Evolutionary conservation across 2,888 invertebrate genomes (phyloP).

Genomic region (Ectemnius lituratus): DNA sequence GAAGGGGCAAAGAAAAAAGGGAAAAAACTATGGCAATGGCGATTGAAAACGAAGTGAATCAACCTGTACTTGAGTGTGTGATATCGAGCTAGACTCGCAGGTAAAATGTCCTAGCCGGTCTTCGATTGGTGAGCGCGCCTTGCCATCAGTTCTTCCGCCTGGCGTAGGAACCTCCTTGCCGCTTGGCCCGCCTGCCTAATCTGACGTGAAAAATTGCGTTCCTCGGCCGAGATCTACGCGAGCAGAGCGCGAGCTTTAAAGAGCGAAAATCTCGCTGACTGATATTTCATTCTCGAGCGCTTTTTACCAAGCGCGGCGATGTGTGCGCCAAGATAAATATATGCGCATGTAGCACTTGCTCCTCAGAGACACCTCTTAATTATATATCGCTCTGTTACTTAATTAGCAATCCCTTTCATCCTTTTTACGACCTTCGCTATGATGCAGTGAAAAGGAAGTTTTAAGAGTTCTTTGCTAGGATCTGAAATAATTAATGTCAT

Average conservation of each 20-base stretch:
- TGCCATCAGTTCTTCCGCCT: neutral
- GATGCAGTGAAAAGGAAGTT: no score
- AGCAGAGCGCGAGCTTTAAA: conserved; percentile 45
- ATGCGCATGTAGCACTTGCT: neutral
- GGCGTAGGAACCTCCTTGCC: conserved; percentile 6
- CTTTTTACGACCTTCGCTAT: no score
- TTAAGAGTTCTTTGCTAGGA: no score
- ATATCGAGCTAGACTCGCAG: conserved; percentile 43
- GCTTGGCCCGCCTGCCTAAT: conserved; percentile 50
- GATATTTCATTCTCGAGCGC: conserved; percentile 49
- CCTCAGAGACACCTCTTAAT: no score
- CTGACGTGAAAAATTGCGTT: conserved; percentile 70
- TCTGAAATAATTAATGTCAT: no score
- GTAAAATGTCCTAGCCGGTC: conserved; percentile 45
- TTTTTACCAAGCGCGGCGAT: conserved; percentile 17
- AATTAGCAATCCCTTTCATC: no score
- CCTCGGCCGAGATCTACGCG: conserved; percentile 50
- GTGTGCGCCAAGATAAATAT: conserved; percentile 40
- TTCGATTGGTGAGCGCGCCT: conserved; percentile 7
- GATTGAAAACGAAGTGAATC: no score
- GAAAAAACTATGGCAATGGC: no score
- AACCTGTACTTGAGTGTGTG: no score
- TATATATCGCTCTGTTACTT: no score
- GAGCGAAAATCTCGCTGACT: conserved; percentile 54
- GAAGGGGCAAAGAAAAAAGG: no score